Evolutionary conservation across 2,888 invertebrate genomes (phyloP).

Genomic region (Bursaphelenchus okinawaensis): DNA sequence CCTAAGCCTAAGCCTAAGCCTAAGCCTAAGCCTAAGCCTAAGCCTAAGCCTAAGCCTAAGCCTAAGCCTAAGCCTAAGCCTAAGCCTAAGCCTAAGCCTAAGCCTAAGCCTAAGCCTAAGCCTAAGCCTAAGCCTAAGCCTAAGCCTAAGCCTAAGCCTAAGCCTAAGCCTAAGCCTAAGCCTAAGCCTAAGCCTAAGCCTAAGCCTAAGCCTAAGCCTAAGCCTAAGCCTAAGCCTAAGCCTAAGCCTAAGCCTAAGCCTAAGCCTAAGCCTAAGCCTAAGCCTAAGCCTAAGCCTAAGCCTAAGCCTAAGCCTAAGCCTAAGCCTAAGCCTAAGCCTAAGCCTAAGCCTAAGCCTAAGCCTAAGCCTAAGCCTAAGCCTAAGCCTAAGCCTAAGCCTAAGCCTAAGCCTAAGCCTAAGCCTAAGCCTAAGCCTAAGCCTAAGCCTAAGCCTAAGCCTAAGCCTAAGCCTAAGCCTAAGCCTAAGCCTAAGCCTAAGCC

Average conservation of each 20-base stretch:
- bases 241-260: neutral
- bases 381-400: neutral
- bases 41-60: neutral
- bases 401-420: neutral
- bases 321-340: neutral
- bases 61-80: neutral
- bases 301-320: neutral
- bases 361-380: neutral
- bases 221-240: neutral
- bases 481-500: neutral
- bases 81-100: neutral
- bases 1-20: neutral
- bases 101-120: neutral
- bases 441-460: neutral
- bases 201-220: neutral
- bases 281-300: neutral
- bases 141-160: neutral
- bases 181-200: neutral
- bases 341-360: neutral
- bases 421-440: neutral
- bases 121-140: neutral
- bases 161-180: neutral
- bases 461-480: neutral
- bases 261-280: neutral
- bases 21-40: neutral